phyloP scores from a whole-genome alignment of 2,888 invertebrate species.

The Aspidiotus destructor region DNA sequence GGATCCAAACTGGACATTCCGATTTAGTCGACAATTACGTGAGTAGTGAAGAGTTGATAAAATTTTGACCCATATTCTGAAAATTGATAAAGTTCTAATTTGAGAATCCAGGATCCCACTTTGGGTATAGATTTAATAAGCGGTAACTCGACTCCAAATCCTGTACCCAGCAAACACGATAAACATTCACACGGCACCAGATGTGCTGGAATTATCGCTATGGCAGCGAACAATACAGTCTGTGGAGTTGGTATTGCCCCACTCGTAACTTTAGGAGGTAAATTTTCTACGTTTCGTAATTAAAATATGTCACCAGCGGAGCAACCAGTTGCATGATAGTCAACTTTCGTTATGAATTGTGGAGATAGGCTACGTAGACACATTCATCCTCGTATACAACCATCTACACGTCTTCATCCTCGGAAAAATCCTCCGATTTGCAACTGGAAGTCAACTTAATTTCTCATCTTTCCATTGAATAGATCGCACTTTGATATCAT shows the following conservation, averaged over 20 bases:
- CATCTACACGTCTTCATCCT: too few relatives aligned
- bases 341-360: too few relatives aligned
- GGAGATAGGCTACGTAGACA: too few relatives aligned
- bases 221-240: constrained; percentile 75
- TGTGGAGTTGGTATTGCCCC: constrained; percentile 89
- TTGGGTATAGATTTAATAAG: neutral
- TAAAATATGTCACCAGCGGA: too few relatives aligned
- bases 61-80: neutral
- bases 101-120: neutral
- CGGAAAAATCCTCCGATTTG: too few relatives aligned
- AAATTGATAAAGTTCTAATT: neutral
- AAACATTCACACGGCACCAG: constrained; percentile 74
- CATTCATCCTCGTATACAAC: too few relatives aligned
- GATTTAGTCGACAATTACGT: neutral
- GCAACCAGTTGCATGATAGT: too few relatives aligned
- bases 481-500: too few relatives aligned
- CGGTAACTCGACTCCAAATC: neutral
- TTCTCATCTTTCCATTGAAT: too few relatives aligned
- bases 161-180: neutral
- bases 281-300: too few relatives aligned
- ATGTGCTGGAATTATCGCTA: constrained; percentile 85
- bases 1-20: neutral
- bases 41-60: neutral
- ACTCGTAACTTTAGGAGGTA: constrained; percentile 70
- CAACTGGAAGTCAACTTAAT: too few relatives aligned